These are phyloP conservation scores for Characodon lateralis DNA, from an alignment of 2,797 vertebrate species.

Conservation along the genomic window DNA sequence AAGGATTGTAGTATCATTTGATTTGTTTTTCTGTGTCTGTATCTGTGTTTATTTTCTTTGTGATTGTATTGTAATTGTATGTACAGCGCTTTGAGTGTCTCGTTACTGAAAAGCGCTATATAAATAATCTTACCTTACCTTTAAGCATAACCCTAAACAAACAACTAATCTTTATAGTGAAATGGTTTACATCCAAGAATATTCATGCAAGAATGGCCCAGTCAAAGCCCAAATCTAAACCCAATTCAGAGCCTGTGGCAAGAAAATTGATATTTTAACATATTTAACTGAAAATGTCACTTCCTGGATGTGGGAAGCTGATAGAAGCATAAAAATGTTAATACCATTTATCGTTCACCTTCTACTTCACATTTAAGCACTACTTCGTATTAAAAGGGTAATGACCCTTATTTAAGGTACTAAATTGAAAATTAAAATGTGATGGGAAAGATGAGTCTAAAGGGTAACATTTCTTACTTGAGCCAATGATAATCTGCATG, in stretches of 20 bases:
- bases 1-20: too few relatives aligned
- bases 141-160: background rate
- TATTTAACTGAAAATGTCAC: background rate
- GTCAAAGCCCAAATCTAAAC: background rate
- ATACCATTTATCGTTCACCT: background rate
- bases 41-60: too few relatives aligned
- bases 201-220: background rate
- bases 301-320: background rate
- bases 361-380: background rate
- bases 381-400: background rate
- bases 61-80: too few relatives aligned
- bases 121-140: background rate
- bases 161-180: background rate
- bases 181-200: background rate
- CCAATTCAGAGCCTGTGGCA: background rate
- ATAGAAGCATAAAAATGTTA: background rate
- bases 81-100: too few relatives aligned
- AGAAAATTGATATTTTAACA: background rate
- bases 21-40: too few relatives aligned
- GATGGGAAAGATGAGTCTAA: background rate
- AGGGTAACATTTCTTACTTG: background rate
- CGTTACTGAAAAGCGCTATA: too few relatives aligned
- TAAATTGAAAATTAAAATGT: background rate
- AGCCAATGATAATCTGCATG: background rate
- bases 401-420: background rate